Conservation (phyloP, 2,797 vertebrate genomes). For the Centroberyx gerrardi region DNA sequence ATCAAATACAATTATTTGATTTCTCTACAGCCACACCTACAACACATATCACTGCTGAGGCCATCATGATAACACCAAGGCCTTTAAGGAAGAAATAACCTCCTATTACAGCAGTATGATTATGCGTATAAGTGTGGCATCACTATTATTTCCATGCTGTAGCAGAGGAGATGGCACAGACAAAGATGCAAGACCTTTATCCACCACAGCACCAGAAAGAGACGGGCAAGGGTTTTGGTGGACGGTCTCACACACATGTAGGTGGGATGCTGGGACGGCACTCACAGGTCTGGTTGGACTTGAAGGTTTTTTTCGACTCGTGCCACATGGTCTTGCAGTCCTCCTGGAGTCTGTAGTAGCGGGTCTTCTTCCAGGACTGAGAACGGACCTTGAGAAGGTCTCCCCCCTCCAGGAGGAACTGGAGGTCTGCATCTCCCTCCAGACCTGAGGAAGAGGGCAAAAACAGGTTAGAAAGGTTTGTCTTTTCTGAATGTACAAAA, state of each 20-base stretch:
- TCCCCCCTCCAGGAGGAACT: conserved; percentile 91
- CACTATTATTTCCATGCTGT: background rate
- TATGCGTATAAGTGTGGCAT: too few relatives aligned
- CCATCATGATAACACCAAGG: conserved; percentile 38
- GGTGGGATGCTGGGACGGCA: conserved; percentile 46
- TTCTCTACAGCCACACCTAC: conserved; percentile 55
- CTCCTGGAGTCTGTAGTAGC: conserved; percentile 93
- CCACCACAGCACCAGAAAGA: conserved; percentile 16
- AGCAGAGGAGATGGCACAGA: background rate
- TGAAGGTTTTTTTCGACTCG: conserved; percentile 91
- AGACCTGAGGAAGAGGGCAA: conserved; percentile 82
- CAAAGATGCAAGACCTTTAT: background rate
- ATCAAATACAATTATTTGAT: background rate
- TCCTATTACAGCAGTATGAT: conserved; percentile 27
- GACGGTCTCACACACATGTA: conserved; percentile 36
- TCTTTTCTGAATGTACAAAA: too few relatives aligned
- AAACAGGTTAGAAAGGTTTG: background rate
- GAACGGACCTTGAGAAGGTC: conserved; percentile 95
- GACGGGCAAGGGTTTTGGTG: background rate
- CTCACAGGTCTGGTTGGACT: conserved; percentile 92
- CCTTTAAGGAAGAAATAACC: background rate
- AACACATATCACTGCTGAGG: conserved; percentile 15
- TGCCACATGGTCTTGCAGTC: conserved; percentile 97
- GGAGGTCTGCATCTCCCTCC: conserved; percentile 90
- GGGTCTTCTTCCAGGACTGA: conserved; percentile 90